Base-by-base conservation (phyloP, 35 echinoderm and acorn worm species). In the Ptychodera flava region DNA sequence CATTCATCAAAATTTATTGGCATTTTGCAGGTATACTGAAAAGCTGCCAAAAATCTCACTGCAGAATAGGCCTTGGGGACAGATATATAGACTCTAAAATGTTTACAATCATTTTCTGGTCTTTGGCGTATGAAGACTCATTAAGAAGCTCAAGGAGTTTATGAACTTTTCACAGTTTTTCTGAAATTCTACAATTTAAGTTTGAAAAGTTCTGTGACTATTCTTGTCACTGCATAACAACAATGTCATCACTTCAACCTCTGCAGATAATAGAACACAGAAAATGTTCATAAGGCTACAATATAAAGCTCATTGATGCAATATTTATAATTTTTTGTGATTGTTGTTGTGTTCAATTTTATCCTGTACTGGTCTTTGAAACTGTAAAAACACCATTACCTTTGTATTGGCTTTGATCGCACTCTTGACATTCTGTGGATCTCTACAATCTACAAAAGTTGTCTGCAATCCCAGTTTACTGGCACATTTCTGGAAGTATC, bases 391-490 rank as follows among this genome's bases (percentile, higher is more conserved):
- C 35, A 88, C 0, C 45, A 64, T 6, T 64, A 97, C 96, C 93
- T 92, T 99, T 15, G 96, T 99, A 32, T 90, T 99, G 14, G 88
- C 75, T 33, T 88, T 76, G 32, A 99, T 92, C 14, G 92, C 92
- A 16, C 77, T 86, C 16, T 83, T 75, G 0, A 99, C 38, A 75
- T 91, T 88, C 2, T 90, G 85, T 0, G 87, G 33, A n/a, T 89
- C 82, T 0, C 89, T 82, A 22, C 90, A 91, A 87, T 99, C 96
- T 6, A 91, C 93, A 79, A 99, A 94, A 1, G 90, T 88, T 0
- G 85, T 87, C 27, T 83, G 75, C 31, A 99, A 34, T 0, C 93
- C 96, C 80, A 90, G 33, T 36, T 99, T 99, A 28, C 81, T 35
- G n/a, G 94, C 77, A 82, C 94, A 89, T 35, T 81, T 87, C 45